Conservation (phyloP, 2,113 vertebrate genomes). For the Oreochromis niloticus region DNA sequence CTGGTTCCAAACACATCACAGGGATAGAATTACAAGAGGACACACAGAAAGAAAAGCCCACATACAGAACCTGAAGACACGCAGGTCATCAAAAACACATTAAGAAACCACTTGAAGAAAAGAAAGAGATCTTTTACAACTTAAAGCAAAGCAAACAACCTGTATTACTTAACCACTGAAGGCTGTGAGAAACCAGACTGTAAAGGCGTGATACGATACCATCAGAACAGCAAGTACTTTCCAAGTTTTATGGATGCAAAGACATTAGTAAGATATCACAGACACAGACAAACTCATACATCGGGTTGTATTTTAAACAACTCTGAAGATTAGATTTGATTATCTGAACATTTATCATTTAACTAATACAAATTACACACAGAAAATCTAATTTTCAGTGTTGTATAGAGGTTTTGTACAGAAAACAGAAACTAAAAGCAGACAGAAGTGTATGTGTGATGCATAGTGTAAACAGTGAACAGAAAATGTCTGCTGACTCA, state of each 20-base stretch:
- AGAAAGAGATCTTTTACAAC: not conserved
- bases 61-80: not conserved
- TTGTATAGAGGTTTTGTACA: not conserved
- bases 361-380: not conserved
- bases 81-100: not conserved
- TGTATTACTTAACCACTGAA: not conserved
- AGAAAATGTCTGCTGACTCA: not conserved
- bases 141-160: not conserved
- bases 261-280: not conserved
- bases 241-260: not conserved
- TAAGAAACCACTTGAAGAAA: not conserved
- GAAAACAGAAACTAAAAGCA: not conserved
- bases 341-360: not conserved
- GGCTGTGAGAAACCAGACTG: not conserved
- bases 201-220: not conserved
- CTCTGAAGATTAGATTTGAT: not conserved
- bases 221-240: not conserved
- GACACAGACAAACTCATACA: not conserved
- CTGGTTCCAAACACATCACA: not conserved
- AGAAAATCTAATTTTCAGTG: not conserved
- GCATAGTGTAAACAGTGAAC: not conserved
- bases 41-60: not conserved
- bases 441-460: not conserved
- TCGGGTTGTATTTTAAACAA: not conserved
- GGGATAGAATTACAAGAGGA: not conserved